Base-by-base conservation (phyloP, 2,888 invertebrate species). In the Sminthurides aquaticus region DNA sequence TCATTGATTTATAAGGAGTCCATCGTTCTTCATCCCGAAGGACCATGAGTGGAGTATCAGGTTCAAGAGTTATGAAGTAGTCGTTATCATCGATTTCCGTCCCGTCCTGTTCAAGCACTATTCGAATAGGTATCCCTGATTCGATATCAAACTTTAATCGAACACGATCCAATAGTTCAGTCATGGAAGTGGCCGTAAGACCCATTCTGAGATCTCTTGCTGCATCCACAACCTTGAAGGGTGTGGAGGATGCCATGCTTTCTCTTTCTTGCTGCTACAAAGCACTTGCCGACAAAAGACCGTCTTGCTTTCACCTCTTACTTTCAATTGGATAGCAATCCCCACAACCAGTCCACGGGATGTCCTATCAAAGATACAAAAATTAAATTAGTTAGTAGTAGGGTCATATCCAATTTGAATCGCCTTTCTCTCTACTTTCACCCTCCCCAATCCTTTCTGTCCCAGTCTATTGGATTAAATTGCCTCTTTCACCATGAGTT, bases 71-170 rank as follows among this genome's bases (percentile, higher is more conserved):
- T 57, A 87, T 88, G 79, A 95, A 95, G 79, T 94, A 95, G 78
- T 93, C 93, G 78, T 95, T 94, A 77, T 95, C 94, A 76, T 95
- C 94, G 59, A 95, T 90, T 82, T 95, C 94, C 0, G 95, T 95
- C 34, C 95, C 95, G 81, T 95, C 95, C 58, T 86, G 87, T 78
- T 95, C 95, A 73, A 95, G 81, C 49, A 92, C 93, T 66, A 94
- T 88, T 62, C 88, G 66, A 43, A 74, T 68, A 20, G 60, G 62
- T 1, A 61, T 56, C 20, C 65, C 66, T 11, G 60, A 27, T 8
- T 66, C 67, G 25, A 74, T 69, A 27, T 68, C 67, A 60, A 74
- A 68, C 61, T 70, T 72, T n/a, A 62, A 43, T 56, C 68, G 64
- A 25, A 66, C 72, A 22, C 71, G 63, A 28, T 70, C 71, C 48